Evolutionary conservation across 2,888 invertebrate genomes (phyloP).

Genomic region (Eristalis arbustorum): DNA sequence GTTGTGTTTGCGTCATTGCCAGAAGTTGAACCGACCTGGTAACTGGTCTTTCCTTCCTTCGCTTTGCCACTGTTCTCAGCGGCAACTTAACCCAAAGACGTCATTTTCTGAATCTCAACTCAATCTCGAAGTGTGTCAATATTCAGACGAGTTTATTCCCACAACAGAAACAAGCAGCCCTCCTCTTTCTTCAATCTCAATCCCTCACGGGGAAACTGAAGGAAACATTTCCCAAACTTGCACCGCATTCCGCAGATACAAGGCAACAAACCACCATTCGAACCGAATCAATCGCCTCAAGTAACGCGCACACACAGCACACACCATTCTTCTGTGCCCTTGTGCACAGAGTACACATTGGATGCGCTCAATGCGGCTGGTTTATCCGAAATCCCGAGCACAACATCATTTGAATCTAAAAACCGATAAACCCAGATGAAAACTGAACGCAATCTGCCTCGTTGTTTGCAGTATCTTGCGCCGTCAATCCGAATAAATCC

Average conservation of each 20-base stretch:
- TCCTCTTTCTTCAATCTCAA: background rate
- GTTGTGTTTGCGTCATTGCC: no score
- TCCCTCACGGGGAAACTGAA: background rate
- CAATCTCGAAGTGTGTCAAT: no score
- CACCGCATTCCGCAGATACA: background rate
- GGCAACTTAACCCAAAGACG: no score
- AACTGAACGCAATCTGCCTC: background rate
- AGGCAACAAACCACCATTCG: background rate
- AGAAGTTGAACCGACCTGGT: no score
- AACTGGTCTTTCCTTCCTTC: no score
- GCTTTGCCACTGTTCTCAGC: no score
- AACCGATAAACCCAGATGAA: background rate
- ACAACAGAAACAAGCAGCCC: no score
- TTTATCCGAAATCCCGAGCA: background rate
- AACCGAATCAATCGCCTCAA: background rate
- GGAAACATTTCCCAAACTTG: background rate
- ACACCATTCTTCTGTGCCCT: background rate
- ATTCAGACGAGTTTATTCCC: no score
- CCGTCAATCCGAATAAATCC: background rate
- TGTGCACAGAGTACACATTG: background rate
- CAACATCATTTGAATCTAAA: background rate
- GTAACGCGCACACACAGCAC: background rate
- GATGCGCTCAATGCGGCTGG: background rate
- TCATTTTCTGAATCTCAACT: no score
- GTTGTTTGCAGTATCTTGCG: background rate